These are phyloP conservation scores for Macropus fuliginosus DNA, from an alignment of 2,797 vertebrate species.

Conservation along the genomic window DNA sequence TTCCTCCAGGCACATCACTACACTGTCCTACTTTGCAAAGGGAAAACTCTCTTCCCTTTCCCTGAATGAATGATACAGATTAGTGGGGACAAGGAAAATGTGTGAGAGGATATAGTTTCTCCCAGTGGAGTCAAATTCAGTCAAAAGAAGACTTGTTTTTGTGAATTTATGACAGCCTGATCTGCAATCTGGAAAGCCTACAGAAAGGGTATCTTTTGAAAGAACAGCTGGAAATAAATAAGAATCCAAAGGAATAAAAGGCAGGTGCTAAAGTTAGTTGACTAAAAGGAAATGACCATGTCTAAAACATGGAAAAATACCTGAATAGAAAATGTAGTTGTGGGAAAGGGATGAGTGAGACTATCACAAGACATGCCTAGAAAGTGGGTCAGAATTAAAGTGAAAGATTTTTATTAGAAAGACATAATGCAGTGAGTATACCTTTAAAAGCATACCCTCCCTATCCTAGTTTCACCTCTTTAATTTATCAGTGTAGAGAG, in stretches of 20 bases:
- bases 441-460: neutral
- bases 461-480: neutral
- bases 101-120: neutral
- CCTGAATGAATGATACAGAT: neutral
- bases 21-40: neutral
- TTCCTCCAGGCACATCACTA: neutral
- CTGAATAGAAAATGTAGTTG: neutral
- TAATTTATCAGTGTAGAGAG: neutral
- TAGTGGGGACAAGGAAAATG: neutral
- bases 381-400: neutral
- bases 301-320: neutral
- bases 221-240: neutral
- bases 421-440: neutral
- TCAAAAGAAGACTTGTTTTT: neutral
- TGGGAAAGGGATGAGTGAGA: neutral
- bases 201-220: neutral
- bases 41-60: neutral
- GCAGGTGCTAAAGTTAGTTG: neutral
- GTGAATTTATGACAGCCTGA: neutral
- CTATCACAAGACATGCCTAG: neutral
- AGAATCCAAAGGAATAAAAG: neutral
- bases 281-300: neutral
- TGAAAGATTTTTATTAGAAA: neutral
- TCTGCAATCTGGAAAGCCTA: neutral
- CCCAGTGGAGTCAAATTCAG: neutral